Base-by-base conservation (phyloP, 2,113 vertebrate species). In the Calypte anna region DNA sequence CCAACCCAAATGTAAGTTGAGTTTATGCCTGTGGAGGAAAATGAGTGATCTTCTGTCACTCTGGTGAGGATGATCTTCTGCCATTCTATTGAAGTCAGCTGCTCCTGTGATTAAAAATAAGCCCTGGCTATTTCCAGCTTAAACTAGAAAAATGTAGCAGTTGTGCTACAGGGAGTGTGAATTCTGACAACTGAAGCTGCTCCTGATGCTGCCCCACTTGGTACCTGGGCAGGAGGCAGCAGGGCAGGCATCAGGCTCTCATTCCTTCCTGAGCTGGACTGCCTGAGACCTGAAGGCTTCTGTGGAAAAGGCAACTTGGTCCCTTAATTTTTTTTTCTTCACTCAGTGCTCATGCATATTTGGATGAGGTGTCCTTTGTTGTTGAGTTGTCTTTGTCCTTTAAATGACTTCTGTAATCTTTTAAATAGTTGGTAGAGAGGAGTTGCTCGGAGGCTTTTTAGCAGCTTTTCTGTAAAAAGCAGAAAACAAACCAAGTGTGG, bases 21-120 rank as follows among this genome's bases (percentile, higher is more conserved):
- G 6, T 88, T 89, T 58, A 73, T 73, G 51, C 31, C 36, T 44
- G 17, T 53, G 46, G 57, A 70, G 48, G 27, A 66, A 80, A 70
- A 36, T 48, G 25, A 36, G 51, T 30, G n/a, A 27, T 72, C 22
- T 59, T 76, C 73, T 77, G 40, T 59, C n/a, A 12, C 53, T 44
- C 20, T 75, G 31, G 21, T 87, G 4, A 30, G 43, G 67, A 12
- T 58, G 30, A 38, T 89, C 33, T 85, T 82, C 58, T 77, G 59
- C 36, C 27, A 24, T 57, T 78, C 36, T 92, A 38, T 79, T 88
- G 68, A 61, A 83, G 48, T 94, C 77, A 90, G 74, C 67, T 91
- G 78, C 69, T 95, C 15, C 63, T 74, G 59, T 54, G 72, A 40
- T 91, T 87, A 63, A 80, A 91, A 94, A 36, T 73, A 82, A 77